Percentiles rank a stretch among this genome's conserved stretches.
These are phyloP conservation scores for Pyrgilauda ruficollis DNA, from an alignment of 2,113 vertebrate genomes.

Conservation along the genomic window DNA sequence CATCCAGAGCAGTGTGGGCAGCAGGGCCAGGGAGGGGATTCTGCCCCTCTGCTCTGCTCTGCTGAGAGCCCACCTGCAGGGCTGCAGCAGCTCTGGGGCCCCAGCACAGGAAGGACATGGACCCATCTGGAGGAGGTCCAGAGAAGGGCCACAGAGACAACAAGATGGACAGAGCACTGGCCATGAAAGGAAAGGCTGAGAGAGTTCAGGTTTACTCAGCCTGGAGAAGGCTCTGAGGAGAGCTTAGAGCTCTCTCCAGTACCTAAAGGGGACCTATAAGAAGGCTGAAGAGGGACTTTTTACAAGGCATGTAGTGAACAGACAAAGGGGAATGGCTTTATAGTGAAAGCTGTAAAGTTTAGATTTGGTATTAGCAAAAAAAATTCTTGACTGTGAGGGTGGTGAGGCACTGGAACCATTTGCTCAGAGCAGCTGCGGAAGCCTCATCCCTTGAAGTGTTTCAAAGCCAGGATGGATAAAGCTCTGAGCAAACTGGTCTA, in stretches of 20 bases:
- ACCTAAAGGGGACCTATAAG: not conserved
- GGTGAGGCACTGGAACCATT: not conserved
- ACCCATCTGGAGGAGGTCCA: rapidly evolving
- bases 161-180: not conserved
- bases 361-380: not conserved
- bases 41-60: not conserved
- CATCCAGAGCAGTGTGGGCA: not conserved
- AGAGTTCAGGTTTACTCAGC: not conserved
- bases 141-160: not conserved
- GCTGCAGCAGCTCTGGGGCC: not conserved
- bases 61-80: not conserved
- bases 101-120: not conserved
- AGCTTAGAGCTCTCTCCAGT: not conserved
- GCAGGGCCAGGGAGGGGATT: not conserved
- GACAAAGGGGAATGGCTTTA: not conserved
- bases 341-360: not conserved
- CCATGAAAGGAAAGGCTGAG: not conserved
- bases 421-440: not conserved
- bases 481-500: not conserved
- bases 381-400: not conserved
- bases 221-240: not conserved
- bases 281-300: not conserved
- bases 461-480: not conserved
- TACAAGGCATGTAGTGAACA: not conserved
- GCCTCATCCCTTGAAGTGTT: not conserved